A percentile compares a stretch with the other conserved stretches of the same genome.
Evolutionary conservation across 2,888 invertebrate species (phyloP).

Genomic region (Torymus auratus): DNA sequence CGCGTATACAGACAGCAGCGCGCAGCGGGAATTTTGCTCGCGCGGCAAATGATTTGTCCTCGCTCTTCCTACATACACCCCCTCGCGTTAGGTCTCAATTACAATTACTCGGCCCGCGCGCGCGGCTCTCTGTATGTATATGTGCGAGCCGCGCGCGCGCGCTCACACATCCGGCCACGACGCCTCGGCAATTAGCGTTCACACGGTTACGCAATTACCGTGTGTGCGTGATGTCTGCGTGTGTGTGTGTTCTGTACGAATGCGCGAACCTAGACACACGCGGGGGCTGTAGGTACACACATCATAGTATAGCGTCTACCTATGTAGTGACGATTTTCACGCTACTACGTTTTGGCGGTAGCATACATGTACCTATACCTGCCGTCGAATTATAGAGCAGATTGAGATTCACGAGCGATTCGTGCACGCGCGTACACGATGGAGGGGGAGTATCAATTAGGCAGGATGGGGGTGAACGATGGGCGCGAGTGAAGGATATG

Average conservation of each 20-base stretch:
- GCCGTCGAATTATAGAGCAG: neutral
- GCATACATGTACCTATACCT: neutral
- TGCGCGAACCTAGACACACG: too few species aligned
- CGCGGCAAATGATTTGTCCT: constrained; percentile 34
- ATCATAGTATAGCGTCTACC: too few species aligned
- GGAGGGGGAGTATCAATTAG: neutral
- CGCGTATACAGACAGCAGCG: too few species aligned
- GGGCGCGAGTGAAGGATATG: too few species aligned
- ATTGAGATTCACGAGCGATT: neutral
- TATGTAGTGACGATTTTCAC: constrained; percentile 5
- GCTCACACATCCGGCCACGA: neutral
- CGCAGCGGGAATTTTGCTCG: constrained; percentile 1
- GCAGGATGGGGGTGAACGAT: too few species aligned
- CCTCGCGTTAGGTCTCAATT: constrained; percentile 46
- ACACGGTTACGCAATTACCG: constrained; percentile 56
- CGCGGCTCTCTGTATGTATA: neutral
- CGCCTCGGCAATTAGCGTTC: constrained; percentile 51
- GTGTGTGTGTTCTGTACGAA: too few species aligned
- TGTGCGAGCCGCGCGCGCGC: neutral
- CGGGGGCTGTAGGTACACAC: too few species aligned
- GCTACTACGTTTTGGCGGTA: constrained; percentile 46
- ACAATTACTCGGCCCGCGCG: constrained; percentile 39
- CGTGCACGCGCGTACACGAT: neutral
- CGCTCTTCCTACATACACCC: neutral
- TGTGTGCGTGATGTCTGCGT: too few species aligned